Evolutionary conservation across 2,888 invertebrate species (phyloP), one percentile per base, ranked within the genome.

Genomic region (Calliphora vomitoria): DNA sequence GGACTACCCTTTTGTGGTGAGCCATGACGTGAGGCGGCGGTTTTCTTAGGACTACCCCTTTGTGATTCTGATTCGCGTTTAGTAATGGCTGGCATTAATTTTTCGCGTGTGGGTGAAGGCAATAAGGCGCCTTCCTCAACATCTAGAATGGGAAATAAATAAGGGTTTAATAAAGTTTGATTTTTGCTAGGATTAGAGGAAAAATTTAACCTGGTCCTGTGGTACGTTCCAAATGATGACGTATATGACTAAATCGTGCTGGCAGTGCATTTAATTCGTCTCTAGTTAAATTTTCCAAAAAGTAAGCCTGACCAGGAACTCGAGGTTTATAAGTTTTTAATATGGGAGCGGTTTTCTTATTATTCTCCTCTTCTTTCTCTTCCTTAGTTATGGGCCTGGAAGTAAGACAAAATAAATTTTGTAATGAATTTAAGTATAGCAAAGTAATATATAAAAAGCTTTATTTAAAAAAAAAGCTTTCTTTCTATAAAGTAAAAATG

Each of bases 321-420:
- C 92, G 92, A 50, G 92, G 90, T 89, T 93, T 93, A 83, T 90
- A 90, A 72, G 88, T 86, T 85, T 89, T 79, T 86, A 88, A 78
- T 92, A 96, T 95, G 71, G 97, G 96, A 55, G 96, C 96, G 85
- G 95, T 95, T 94, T 97, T 97, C 89, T 97, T 97, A 91, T 96
- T 97, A 93, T 96, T 96, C 94, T 97, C 97, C 90, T 97, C 96
- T 89, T 97, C 97, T 92, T 97, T 97, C 92, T 97, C 97, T 92
- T 97, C 97, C 91, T 97, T 96, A 86, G 97, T 96, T 89, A 97
- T 95, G 76, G 96, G 96, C 94, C 97, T 97, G 93, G 82, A 92
- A 88, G 35, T 15, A 20, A 50, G 8, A 0, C 1, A 1, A 10
- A 10, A 31, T 6, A 68, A 13, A 68, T 20, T 68, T 72, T 0